Evolutionary conservation across 2,888 invertebrate genomes (phyloP), one percentile per base, ranked within the genome.

Genomic region (Hanleya hanleyi): DNA sequence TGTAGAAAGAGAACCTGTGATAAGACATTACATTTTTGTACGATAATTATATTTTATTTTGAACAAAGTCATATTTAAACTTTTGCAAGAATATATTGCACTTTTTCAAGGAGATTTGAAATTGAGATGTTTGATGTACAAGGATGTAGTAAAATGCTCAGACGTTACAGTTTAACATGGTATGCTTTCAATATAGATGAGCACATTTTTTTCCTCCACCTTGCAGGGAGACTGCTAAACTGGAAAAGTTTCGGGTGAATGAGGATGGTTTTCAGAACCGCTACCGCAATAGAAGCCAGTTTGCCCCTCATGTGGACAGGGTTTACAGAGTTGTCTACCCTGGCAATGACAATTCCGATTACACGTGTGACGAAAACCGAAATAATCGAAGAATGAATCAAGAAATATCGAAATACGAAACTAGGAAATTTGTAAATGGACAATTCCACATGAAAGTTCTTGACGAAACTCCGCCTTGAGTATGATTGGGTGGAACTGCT

Each of bases 221-320:
- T n/a, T n/a, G n/a, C n/a, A n/a, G n/a, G n/a, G n/a, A n/a, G n/a
- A n/a, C n/a, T n/a, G n/a, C n/a, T n/a, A n/a, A n/a, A 66, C 70
- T 80, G 67, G 50, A 67, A n/a, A 82, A 80, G 76, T 87, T 85
- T 79, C 83, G 87, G 62, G 85, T 88, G 65, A 84, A 83, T 75
- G 77, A 82, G 62, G 87, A 85, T 47, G 88, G 88, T 69, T 85
- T 84, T 81, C 77, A 79, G 72, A 87, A 86, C 78, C 82, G 87
- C 50, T 88, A 83, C 80, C 81, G 83, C 70, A 77, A 80, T 67
- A 77, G 83, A 49, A 77, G 78, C 49, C 73, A 79, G 51, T 66
- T 77, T 41, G 69, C 72, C 64, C 87, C 88, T 26, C 86, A 88
- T 79, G 81, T 81, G 77, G 87, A 88, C 75, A 67, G 73, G 67